Conservation (phyloP, 92 coral and sea anemone species). For the Palythoa heliodiscus region DNA sequence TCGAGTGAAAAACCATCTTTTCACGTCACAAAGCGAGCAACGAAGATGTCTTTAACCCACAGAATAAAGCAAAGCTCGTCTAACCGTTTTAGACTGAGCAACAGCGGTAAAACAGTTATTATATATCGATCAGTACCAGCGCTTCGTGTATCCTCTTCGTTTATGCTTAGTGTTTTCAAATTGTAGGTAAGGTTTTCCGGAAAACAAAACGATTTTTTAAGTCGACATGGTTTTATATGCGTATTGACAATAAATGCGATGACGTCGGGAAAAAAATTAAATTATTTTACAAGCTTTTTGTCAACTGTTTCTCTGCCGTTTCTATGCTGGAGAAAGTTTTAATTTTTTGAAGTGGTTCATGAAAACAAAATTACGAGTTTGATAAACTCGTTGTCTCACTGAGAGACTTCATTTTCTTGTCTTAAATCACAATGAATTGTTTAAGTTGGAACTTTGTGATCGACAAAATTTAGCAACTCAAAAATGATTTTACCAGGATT, state of each 20-base stretch:
- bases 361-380: slow-evolving; percentile 3
- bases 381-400: slow-evolving; percentile 14
- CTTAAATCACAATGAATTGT: slow-evolving; percentile 3
- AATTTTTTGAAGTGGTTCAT: not conserved
- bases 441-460: not conserved
- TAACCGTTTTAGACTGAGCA: not conserved
- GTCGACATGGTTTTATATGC: not conserved
- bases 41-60: not conserved
- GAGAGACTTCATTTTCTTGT: slow-evolving; percentile 5
- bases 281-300: not conserved
- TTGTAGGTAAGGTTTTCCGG: not conserved
- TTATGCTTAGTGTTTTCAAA: not conserved
- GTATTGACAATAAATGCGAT: not conserved
- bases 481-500: not conserved
- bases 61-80: not conserved
- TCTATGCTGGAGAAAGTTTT: not conserved
- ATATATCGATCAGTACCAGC: not conserved
- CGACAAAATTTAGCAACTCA: not conserved
- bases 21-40: not conserved
- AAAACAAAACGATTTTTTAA: not conserved
- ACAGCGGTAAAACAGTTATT: slow-evolving; percentile 1
- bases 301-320: not conserved
- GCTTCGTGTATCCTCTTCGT: not conserved
- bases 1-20: slow-evolving; percentile 8
- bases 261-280: not conserved